A percentile compares a stretch with the other conserved stretches of the same genome.
Evolutionary conservation across 2,888 invertebrate species (phyloP).

Genomic region (Cerceris rybyensis): DNA sequence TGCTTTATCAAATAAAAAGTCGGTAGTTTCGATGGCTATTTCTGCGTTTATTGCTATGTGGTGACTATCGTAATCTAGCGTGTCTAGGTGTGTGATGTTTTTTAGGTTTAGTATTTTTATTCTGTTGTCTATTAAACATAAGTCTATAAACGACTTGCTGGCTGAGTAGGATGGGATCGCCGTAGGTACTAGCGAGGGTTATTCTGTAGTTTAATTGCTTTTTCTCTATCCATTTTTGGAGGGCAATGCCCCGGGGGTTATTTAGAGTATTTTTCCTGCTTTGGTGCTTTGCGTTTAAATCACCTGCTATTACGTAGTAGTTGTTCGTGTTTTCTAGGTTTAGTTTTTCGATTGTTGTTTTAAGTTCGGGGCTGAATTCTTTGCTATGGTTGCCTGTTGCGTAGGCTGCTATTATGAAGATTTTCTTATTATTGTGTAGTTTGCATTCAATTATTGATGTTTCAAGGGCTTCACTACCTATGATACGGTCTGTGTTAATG

Average conservation of each 20-base stretch:
- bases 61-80: background rate
- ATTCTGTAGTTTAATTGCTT: slow-evolving; percentile 7
- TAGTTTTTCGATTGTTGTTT: slow-evolving; percentile 7
- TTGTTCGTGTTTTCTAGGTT: slow-evolving; percentile 13
- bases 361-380: slow-evolving; percentile 18
- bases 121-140: background rate
- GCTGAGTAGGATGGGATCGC: background rate
- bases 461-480: background rate
- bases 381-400: slow-evolving; percentile 19
- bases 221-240: slow-evolving; percentile 18
- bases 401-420: slow-evolving; percentile 32
- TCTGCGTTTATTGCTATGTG: background rate
- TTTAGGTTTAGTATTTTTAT: background rate
- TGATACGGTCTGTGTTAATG: background rate
- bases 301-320: slow-evolving; percentile 42
- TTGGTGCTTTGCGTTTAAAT: slow-evolving; percentile 33
- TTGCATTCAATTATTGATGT: background rate
- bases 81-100: background rate
- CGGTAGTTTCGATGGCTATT: background rate
- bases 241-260: slow-evolving; percentile 5
- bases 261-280: slow-evolving; percentile 10
- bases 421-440: background rate
- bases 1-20: background rate
- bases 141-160: background rate
- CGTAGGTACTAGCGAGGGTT: slow-evolving; percentile 10